Evolutionary conservation across 2,113 vertebrate genomes (phyloP).

Genomic region (Pygoscelis antarcticus): DNA sequence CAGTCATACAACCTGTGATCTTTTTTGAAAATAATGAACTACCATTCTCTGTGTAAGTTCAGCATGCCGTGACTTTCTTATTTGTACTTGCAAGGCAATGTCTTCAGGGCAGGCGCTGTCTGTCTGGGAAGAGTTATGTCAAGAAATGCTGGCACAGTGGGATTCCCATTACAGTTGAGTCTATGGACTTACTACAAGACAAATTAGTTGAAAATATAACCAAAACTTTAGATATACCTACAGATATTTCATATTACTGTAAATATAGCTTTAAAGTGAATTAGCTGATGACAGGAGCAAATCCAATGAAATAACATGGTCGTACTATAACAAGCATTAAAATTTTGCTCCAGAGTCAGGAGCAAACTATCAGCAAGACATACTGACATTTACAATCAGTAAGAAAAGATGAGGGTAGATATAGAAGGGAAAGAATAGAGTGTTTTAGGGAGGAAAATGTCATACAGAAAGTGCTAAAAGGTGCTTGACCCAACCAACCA

Average conservation of each 20-base stretch:
- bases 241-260: neutral
- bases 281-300: neutral
- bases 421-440: neutral
- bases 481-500: neutral
- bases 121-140: neutral
- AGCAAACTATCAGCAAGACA: neutral
- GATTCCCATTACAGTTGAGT: neutral
- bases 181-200: neutral
- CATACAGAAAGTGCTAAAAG: neutral
- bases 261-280: neutral
- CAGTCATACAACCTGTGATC: fast-evolving
- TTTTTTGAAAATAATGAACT: neutral
- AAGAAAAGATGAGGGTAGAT: neutral
- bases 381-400: neutral
- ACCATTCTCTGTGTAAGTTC: neutral
- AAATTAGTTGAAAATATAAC: neutral
- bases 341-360: neutral
- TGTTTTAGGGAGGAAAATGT: neutral
- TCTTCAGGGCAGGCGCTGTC: neutral
- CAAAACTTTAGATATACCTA: neutral
- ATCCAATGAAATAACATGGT: neutral
- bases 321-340: neutral
- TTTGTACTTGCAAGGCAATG: neutral
- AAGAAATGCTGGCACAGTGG: neutral
- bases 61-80: neutral